Conservation (phyloP, 2,113 vertebrate genomes). For the Oxygymnocypris stewartii region DNA sequence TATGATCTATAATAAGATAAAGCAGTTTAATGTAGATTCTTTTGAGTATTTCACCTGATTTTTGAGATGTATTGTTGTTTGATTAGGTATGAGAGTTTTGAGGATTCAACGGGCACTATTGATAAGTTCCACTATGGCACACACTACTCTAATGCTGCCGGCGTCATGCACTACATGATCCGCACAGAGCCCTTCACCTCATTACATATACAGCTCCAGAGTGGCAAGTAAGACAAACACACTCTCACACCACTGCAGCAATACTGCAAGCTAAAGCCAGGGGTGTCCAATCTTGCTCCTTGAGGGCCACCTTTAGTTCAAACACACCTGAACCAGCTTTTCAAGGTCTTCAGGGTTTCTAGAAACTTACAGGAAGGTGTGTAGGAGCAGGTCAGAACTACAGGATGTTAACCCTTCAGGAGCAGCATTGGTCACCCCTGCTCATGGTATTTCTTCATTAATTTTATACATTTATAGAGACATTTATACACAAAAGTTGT, state of each 20-base stretch:
- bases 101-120: slow-evolving; percentile 90
- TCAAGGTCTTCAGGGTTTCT: slow-evolving; percentile 1
- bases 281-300: neutral
- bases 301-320: neutral
- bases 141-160: slow-evolving; percentile 97
- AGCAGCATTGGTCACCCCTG: neutral
- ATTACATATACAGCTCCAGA: slow-evolving; percentile 96
- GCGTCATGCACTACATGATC: slow-evolving; percentile 99
- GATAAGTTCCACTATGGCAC: slow-evolving; percentile 99
- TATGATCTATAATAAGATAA: neutral
- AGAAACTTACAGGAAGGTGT: neutral
- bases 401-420: neutral
- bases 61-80: neutral
- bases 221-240: slow-evolving; percentile 80
- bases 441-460: neutral
- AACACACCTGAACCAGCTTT: slow-evolving; percentile 12
- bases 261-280: neutral
- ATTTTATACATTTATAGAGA: too few relatives aligned
- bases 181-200: slow-evolving; percentile 95
- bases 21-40: neutral
- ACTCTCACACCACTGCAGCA: neutral
- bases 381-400: neutral
- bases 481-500: neutral
- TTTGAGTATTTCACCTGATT: neutral
- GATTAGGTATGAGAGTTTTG: slow-evolving; percentile 93